Percentiles rank a stretch among this genome's conserved stretches.
These are phyloP conservation scores for Lethocerus indicus DNA, from an alignment of 1,140 invertebrate genomes.

Conservation along the genomic window DNA sequence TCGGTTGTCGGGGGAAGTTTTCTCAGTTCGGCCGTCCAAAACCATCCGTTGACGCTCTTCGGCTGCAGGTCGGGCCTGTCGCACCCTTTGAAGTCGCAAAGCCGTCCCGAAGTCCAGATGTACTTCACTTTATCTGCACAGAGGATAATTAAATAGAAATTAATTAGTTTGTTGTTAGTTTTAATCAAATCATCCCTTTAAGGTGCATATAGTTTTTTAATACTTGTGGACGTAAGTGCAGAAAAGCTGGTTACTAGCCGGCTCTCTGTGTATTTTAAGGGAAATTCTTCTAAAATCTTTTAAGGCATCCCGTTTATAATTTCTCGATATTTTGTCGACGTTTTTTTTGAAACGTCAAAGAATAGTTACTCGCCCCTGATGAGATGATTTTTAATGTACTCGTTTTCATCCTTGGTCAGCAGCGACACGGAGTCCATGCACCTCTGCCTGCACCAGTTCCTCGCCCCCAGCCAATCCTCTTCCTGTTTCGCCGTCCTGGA, in stretches of 20 bases:
- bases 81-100: conserved; percentile 24
- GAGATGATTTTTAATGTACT: conserved; percentile 60
- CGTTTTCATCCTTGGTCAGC: conserved; percentile 64
- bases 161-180: too few relatives aligned
- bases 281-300: too few relatives aligned
- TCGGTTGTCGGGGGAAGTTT: conserved; percentile 23
- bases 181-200: too few relatives aligned
- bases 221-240: too few relatives aligned
- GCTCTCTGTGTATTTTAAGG: too few relatives aligned
- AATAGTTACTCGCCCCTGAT: conserved; percentile 46
- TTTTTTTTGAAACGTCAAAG: too few relatives aligned
- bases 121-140: conserved; percentile 17
- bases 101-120: conserved; percentile 25
- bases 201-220: background rate
- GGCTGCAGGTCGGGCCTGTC: conserved; percentile 21
- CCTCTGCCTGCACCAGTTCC: conserved; percentile 64
- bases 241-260: too few relatives aligned
- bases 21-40: conserved; percentile 22
- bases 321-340: too few relatives aligned
- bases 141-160: too few relatives aligned
- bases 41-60: conserved; percentile 23
- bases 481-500: conserved; percentile 47
- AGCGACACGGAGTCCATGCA: conserved; percentile 75
- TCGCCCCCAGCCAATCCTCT: conserved; percentile 59
- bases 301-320: too few relatives aligned